phyloP scores from a whole-genome alignment of 92 coral and sea anemone genomes.

The Zoanthus sociatus region DNA sequence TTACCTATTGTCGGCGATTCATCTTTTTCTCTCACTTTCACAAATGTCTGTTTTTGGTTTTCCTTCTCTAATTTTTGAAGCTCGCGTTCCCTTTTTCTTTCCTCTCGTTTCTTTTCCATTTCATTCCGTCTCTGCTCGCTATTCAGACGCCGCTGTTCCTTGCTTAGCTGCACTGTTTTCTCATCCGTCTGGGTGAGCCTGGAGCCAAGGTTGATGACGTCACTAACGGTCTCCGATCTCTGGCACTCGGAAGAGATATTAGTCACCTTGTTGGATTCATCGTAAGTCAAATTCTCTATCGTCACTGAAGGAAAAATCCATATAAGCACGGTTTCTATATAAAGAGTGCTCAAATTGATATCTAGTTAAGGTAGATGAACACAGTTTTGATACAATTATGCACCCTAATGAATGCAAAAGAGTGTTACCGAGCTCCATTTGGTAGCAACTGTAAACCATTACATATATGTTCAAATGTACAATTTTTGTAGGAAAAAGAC shows the following conservation, averaged over 20 bases:
- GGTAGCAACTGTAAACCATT: too few relatives aligned
- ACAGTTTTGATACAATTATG: too few relatives aligned
- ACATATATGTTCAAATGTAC: too few relatives aligned
- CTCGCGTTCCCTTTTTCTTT: constrained; percentile 74
- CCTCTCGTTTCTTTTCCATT: constrained; percentile 74
- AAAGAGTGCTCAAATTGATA: too few relatives aligned
- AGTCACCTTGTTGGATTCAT: constrained; percentile 36
- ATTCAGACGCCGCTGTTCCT: constrained; percentile 51
- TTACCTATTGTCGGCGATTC: not conserved
- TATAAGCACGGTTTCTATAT: not conserved
- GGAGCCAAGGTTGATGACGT: constrained; percentile 73
- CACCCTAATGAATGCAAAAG: too few relatives aligned
- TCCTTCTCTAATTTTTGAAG: constrained; percentile 63
- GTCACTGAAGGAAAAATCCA: not conserved
- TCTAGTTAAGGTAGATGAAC: too few relatives aligned
- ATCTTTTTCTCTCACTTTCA: constrained; percentile 1
- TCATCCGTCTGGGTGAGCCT: constrained; percentile 46
- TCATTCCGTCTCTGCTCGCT: constrained; percentile 68
- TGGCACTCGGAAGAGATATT: constrained; percentile 66
- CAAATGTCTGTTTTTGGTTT: constrained; percentile 39
- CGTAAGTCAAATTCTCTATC: constrained; percentile 18
- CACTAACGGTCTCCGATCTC: constrained; percentile 45
- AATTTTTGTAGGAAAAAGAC: too few relatives aligned
- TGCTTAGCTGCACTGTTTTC: constrained; percentile 9
- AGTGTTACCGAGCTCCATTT: too few relatives aligned